Base-by-base conservation (phyloP, 2,113 vertebrate species). In the Colinus virginianus region DNA sequence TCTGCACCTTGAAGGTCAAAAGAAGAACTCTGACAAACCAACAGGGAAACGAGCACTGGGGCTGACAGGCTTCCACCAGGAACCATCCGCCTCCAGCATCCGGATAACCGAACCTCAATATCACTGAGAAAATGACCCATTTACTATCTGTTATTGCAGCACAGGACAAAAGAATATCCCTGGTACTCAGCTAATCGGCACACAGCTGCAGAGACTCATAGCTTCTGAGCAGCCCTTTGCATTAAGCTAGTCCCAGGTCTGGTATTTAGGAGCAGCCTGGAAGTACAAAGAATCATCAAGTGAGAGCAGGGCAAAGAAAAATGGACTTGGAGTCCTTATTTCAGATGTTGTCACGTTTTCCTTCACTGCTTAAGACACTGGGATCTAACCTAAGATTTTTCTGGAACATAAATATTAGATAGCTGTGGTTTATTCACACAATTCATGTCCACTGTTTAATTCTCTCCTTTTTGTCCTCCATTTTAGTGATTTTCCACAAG, bases 1-100 rank as follows among this genome's bases (percentile, higher is more conserved):
- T 94, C 91, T 96, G 93, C 95, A 94, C 96, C 96, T 97, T 97
- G 97, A 97, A 97, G 97, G 97, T 97, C 96, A 96, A 86, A 94
- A 84, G 91, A 95, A 93, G 90, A 93, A 88, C 91, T 96, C 56
- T 95, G 96, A 96, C 76, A 95, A 95, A 94, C 91, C 91, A 95
- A 96, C 59, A 79, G 86, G 87, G 90, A 96, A 94, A 92, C 92
- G 90, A 92, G 78, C 74, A 75, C 87, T 80, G 89, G 76, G 82
- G 28, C 90, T 97, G 96, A 96, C 95, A 96, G 84, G 45, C 87
- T 91, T 95, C 77, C 85, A 95, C 48, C 49, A 69, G 69, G 63
- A 95, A 89, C 23, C 1, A 0, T 83, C 89, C 0, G 61, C 94
- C 95, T 91, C 78, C 83, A 95, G 96, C 93, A 86, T 78, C 66